Conservation (phyloP, 2,888 invertebrate genomes). For the Eupithecia tripunctaria region DNA sequence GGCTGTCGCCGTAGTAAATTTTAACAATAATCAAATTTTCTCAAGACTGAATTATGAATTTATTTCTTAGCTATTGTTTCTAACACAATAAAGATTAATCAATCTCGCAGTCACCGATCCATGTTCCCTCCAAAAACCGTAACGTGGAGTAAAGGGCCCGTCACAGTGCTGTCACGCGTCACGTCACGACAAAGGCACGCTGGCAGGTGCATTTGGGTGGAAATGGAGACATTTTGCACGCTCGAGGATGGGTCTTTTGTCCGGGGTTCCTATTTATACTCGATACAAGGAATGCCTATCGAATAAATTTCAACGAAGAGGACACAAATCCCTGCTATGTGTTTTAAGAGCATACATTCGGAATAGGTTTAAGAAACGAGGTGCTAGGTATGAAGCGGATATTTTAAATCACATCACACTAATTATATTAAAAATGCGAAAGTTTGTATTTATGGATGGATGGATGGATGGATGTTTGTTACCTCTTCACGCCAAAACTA, state of each 20-base stretch:
- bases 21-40: neutral
- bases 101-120: conserved; percentile 27
- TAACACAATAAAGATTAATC: conserved; percentile 16
- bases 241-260: conserved; percentile 40
- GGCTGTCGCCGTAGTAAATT: neutral
- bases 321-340: neutral
- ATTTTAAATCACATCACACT: too few relatives aligned
- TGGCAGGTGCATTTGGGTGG: conserved; percentile 44
- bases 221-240: conserved; percentile 41
- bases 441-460: too few relatives aligned
- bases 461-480: too few relatives aligned
- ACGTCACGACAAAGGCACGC: conserved; percentile 31
- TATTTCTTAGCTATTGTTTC: neutral
- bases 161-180: conserved; percentile 36
- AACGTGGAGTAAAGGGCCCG: conserved; percentile 41
- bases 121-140: conserved; percentile 36
- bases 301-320: neutral
- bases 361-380: neutral
- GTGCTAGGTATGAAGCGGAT: neutral
- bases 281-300: neutral
- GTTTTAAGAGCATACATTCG: neutral
- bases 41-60: conserved; percentile 1
- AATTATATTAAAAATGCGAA: too few relatives aligned
- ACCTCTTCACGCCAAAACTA: too few relatives aligned
- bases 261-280: neutral